Evolutionary conservation across 1,140 invertebrate species (phyloP), one percentile per base, ranked within the genome.

Genomic region (Anthonomus grandis): DNA sequence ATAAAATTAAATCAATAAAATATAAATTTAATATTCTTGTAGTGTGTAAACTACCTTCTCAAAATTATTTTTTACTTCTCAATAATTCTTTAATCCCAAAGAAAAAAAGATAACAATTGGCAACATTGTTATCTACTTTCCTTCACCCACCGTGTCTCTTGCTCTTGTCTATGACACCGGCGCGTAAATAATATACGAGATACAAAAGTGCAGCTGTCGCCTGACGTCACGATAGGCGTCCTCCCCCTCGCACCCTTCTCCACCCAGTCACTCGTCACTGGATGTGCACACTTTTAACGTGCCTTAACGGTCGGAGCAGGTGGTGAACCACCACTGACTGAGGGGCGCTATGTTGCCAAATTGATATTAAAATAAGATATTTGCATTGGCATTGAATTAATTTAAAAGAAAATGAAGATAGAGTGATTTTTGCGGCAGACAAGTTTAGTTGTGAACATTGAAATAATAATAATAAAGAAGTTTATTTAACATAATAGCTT

Each of bases 81-180:
- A n/a, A n/a, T n/a, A n/a, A n/a, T n/a, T n/a, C n/a, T n/a, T n/a
- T n/a, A n/a, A n/a, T n/a, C n/a, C n/a, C n/a, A n/a, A n/a, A n/a
- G n/a, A n/a, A n/a, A n/a, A n/a, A n/a, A n/a, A n/a, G n/a, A n/a
- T n/a, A n/a, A n/a, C n/a, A n/a, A 44, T 17, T 13, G 15, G 19
- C 45, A 47, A 47, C 23, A 1, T 47, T 23, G 45, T 25, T 27
- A 47, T 45, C 6, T 21, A 37, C 49, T 39, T 41, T 39, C 21
- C 37, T 51, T 51, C 49, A 51, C 49, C 49, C 49, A 51, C 49
- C 49, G 38, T 36, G n/a, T n/a, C n/a, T n/a, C n/a, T n/a, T n/a
- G n/a, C n/a, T n/a, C 46, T 31, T 25, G 25, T 19, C 6, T 51
- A 24, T 21, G 36, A 51, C 49, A 39, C 36, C 49, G 49, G 41